These are phyloP conservation scores for Dendrolimus kikuchii DNA, from an alignment of 1,140 invertebrate species.

Conservation along the genomic window DNA sequence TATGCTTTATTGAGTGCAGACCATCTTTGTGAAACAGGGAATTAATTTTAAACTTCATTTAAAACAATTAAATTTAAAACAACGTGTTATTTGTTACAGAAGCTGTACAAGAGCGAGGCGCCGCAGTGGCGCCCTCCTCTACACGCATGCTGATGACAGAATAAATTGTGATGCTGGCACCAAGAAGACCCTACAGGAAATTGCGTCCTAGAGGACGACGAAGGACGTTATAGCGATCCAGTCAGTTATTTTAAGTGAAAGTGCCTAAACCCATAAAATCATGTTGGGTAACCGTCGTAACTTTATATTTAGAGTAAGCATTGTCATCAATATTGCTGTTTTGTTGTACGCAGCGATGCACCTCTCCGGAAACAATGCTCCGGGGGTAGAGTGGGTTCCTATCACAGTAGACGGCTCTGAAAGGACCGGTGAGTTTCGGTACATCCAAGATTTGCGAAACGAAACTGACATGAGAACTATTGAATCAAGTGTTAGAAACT, in stretches of 20 bases:
- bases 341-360: constrained; percentile 75
- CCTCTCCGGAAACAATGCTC: constrained; percentile 38
- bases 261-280: constrained; percentile 54
- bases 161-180: constrained; percentile 69
- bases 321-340: constrained; percentile 81
- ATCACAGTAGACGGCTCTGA: constrained; percentile 47
- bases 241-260: constrained; percentile 47
- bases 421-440: constrained; percentile 38
- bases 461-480: constrained; percentile 31
- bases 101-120: constrained; percentile 34
- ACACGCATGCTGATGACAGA: constrained; percentile 55
- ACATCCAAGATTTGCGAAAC: constrained; percentile 42
- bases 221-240: constrained; percentile 54
- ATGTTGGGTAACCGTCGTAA: constrained; percentile 75
- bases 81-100: constrained; percentile 39
- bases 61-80: constrained; percentile 6
- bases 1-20: no score
- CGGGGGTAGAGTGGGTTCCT: constrained; percentile 45
- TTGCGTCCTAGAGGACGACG: constrained; percentile 67
- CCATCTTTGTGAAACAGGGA: neutral
- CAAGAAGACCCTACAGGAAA: constrained; percentile 59
- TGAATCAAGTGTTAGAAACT: constrained; percentile 37
- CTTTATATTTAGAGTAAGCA: constrained; percentile 81
- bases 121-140: constrained; percentile 44
- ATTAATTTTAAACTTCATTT: neutral